Percentiles rank a stretch among this genome's conserved stretches.
phyloP scores from a whole-genome alignment of 2,797 vertebrate genomes.

The Pangasius macronema region DNA sequence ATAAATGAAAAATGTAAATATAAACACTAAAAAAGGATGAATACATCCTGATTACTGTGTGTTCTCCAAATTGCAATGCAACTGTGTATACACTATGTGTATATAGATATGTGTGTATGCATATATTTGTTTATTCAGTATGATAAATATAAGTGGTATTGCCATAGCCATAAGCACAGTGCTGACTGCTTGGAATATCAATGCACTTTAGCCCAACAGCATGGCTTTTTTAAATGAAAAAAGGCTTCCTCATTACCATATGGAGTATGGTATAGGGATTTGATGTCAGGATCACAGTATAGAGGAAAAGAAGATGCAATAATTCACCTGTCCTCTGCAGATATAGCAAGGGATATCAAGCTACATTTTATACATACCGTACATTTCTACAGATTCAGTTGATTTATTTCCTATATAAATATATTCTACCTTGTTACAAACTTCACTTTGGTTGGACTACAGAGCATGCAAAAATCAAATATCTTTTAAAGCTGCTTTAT shows the following conservation, averaged over 20 bases:
- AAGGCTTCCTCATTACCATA: neutral
- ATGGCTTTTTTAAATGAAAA: neutral
- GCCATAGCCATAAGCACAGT: slow-evolving; percentile 1
- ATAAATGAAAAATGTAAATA: neutral
- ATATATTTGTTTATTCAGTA: slow-evolving; percentile 1
- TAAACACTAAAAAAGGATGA: neutral
- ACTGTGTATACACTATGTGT: neutral
- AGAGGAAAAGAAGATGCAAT: neutral
- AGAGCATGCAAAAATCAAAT: neutral
- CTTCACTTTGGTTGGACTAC: neutral
- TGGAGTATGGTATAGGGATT: neutral
- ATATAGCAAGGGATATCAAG: neutral
- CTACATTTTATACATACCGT: neutral
- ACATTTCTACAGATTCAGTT: neutral
- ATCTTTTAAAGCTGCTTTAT: neutral
- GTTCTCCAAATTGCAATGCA: neutral
- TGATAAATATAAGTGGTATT: slow-evolving; percentile 5
- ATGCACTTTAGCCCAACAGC: neutral
- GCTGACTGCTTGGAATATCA: slow-evolving; percentile 12
- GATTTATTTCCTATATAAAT: neutral
- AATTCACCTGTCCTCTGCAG: neutral
- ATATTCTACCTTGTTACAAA: neutral
- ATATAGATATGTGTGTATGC: neutral
- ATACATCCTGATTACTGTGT: neutral
- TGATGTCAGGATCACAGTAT: neutral